Evolutionary conservation across 2,888 invertebrate species (phyloP), one percentile per base, ranked within the genome.

Genomic region (Pogonocherus hispidulus): DNA sequence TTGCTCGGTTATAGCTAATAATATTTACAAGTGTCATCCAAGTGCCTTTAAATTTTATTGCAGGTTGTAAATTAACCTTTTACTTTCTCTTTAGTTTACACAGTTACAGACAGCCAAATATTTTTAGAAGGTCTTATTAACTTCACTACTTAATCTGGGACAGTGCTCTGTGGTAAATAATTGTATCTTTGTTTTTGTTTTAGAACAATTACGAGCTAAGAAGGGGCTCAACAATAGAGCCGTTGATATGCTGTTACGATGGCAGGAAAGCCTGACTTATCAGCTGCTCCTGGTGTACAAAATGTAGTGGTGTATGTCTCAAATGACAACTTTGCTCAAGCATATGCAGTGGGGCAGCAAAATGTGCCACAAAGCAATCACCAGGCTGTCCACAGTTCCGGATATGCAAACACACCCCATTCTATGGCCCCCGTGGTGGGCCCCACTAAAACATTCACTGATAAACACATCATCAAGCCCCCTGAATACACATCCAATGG

Each of bases 241-340:
- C 90, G 90, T 90, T 91, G 91, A 91, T 91, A 91, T 90, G 90
- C 88, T 89, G 88, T 88, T 88, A 91, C 89, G 88, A 92, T 89
- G 89, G 92, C 92, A 87, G 90, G 90, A 89, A 91, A 92, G 91
- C 90, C 92, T 91, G 92, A 91, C 88, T 90, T 91, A 86, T 88
- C 89, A 87, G 88, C 84, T 72, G 79, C 82, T 74, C 85, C 86
- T 83, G 86, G 86, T 83, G 86, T 88, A 70, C 88, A 88, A 77
- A 88, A 88, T 84, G 88, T 89, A 80, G 86, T 88, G 85, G 88
- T 89, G 69, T 89, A 89, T 81, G 88, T 88, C 55, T 87, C 88
- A 64, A 87, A 87, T 81, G 89, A 89, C 76, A 88, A 88, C 83
- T 87, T 88, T 80, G 87, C 87, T 67, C 86, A 86, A 73, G 84